A percentile compares a stretch with the other conserved stretches of the same genome.
Evolutionary conservation across 2,888 invertebrate species (phyloP).

Genomic region (Neoitamus cyanurus): DNA sequence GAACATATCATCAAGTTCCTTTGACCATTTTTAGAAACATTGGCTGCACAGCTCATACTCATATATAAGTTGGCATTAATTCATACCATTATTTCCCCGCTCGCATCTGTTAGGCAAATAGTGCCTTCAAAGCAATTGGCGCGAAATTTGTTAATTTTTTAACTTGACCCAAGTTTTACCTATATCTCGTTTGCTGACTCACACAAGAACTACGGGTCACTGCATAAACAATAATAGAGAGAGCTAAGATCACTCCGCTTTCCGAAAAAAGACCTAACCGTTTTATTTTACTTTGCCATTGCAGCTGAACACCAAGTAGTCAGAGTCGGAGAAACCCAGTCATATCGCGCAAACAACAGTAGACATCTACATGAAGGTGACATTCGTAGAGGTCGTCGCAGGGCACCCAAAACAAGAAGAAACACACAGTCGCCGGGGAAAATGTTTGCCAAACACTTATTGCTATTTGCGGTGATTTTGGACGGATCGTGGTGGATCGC

Average conservation of each 20-base stretch:
- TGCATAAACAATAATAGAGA: background rate
- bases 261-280: background rate
- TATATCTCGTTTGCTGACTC: background rate
- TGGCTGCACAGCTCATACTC: background rate
- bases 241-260: background rate
- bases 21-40: background rate
- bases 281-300: background rate
- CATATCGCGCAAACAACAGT: background rate
- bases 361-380: conserved; percentile 26
- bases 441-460: conserved; percentile 47
- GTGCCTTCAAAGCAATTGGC: background rate
- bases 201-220: background rate
- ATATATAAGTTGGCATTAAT: background rate
- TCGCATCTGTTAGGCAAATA: background rate
- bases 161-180: background rate
- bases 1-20: no score
- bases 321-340: background rate
- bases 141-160: background rate
- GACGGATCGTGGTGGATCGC: conserved; percentile 26
- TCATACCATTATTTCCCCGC: background rate
- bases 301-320: background rate
- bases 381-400: background rate
- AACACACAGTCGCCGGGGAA: background rate
- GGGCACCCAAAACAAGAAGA: conserved; percentile 7
- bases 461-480: conserved; percentile 31